Evolutionary conservation across 2,113 vertebrate species (phyloP), one percentile per base, ranked within the genome.

Genomic region (Neogobius melanostomus): DNA sequence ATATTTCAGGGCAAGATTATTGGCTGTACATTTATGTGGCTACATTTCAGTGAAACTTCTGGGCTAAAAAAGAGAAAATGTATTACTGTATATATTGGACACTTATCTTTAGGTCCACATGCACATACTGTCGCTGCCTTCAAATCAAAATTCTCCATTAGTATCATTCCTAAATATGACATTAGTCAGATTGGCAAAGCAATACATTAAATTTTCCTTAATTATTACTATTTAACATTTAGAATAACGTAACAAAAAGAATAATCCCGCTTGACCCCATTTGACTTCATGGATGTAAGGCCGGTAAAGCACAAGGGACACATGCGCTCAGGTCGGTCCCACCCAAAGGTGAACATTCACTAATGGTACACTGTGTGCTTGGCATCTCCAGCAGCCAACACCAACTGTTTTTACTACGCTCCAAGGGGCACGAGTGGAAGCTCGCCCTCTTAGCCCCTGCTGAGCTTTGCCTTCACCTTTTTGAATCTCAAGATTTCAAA

Each of bases 341-440:
- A 63, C 79, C 65, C 51, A 45, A 66, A 80, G 75, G 74, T 77
- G 69, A 77, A 82, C 78, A 78, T 77, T 85, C 57, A 67, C 75
- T 72, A 77, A 78, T 21, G 28, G 64, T 70, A 78, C 61, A 5
- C 62, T 14, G n/a, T 64, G 44, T 47, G 10, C 62, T 69, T 66
- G 69, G 71, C 45, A 75, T 70, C 64, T 56, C 59, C 72, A 64
- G 66, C 74, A 71, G 46, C 61, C 6, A 16, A 63, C 48, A 67
- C 71, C 28, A 5, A 36, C 61, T 66, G 81, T 75, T 76, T 68
- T 16, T 69, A 64, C 49, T 82, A 57, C 48, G 71, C 72, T 82
- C 69, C 56, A 63, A 71, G 68, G 77, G 68, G 69, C 63, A 72
- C 74, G 61, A 59, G 7, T 61, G 15, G 6, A 63, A 60, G 62